phyloP scores from a whole-genome alignment of 2,113 vertebrate species.

The Eupsittula cactorum region DNA sequence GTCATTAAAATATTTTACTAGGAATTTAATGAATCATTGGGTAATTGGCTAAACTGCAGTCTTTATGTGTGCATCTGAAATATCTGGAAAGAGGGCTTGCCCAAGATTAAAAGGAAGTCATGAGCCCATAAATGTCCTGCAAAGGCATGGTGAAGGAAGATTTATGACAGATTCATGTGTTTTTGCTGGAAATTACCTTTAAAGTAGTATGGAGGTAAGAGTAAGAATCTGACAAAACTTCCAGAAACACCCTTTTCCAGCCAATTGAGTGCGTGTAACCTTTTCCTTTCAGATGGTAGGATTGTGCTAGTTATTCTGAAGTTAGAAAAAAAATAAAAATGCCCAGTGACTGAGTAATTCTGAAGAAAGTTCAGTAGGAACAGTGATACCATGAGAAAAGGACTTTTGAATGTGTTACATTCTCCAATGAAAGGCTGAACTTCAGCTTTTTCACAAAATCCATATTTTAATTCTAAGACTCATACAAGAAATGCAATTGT shows the following conservation, averaged over 20 bases:
- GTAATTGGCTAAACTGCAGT: not conserved
- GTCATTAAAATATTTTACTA: not conserved
- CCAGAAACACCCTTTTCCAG: not conserved
- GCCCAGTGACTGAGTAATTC: not conserved
- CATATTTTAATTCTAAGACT: not conserved
- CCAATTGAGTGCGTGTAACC: not conserved
- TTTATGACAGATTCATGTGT: constrained; percentile 2
- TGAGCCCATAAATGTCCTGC: not conserved
- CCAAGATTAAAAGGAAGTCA: not conserved
- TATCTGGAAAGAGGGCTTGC: not conserved
- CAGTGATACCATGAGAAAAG: not conserved
- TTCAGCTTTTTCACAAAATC: not conserved
- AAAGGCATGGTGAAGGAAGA: not conserved
- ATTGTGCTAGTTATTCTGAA: not conserved
- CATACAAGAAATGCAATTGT: not conserved
- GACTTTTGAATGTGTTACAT: not conserved
- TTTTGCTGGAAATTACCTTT: constrained; percentile 30
- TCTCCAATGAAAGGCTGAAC: not conserved
- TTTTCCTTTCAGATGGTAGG: not conserved
- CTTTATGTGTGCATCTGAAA: not conserved
- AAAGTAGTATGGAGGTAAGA: constrained; percentile 17
- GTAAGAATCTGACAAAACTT: not conserved
- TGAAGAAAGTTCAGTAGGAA: not conserved
- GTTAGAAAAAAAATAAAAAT: not conserved
- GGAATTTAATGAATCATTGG: not conserved